Evolutionary conservation across 2,888 invertebrate genomes (phyloP), one percentile per base, ranked within the genome.

Genomic region (Listrodromus nycthemerus): DNA sequence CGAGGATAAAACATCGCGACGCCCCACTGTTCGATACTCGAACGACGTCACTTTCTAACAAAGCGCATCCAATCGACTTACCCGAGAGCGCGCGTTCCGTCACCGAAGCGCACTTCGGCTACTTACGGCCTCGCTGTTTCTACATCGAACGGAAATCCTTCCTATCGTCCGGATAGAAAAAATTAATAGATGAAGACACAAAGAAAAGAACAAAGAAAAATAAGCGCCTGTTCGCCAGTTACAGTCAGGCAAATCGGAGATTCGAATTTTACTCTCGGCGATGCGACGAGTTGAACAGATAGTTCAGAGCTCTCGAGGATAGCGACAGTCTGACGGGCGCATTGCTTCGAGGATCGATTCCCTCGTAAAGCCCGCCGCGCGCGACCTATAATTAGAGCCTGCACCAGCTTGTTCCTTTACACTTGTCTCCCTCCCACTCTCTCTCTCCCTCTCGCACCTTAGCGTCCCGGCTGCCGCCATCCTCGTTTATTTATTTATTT

Each of bases 381-480:
- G 55, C 74, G 80, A 83, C 82, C 85, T 86, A 86, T 85, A 86
- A 86, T 86, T 85, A 86, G 85, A 85, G 80, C 71, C 74, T 80
- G 69, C 83, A 82, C 83, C 75, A 77, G 70, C 79, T 55, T 24
- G 55, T 79, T 45, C 55, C 75, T 30, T 69, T 74, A 66, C 52
- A 19, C 48, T 50, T 13, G 67, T 33, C 73, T 65, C 66, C 69
- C 75, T 66, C 74, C 73, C 75, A 66, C 74, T 37, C 75, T 61
- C 80, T 50, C 77, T 58, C 27, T 48, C 69, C 73, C 74, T 67
- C 66, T 48, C 77, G 67, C 74, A 75, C 74, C 45, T 75, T 83
- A 78, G 37, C 37, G 37, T 82, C 67, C 70, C 81, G 76, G 65
- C 52, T 69, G 55, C 61, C 52, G 52, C 63, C 67, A 80, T 71